Evolutionary conservation across 2,888 invertebrate species (phyloP), one percentile per base, ranked within the genome.

Genomic region (Agrochola litura): DNA sequence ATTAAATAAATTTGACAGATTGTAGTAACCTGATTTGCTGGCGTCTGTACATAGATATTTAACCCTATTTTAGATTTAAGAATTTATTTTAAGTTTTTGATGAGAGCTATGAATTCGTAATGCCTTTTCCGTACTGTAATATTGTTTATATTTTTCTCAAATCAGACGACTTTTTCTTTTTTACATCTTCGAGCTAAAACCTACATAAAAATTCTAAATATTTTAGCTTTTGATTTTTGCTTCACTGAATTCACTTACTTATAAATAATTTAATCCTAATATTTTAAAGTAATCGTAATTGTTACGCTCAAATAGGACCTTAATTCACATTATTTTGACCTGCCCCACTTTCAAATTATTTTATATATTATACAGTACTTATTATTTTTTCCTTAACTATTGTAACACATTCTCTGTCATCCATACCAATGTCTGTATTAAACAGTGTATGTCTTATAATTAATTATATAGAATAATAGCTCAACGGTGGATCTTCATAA

Each of bases 361-460:
- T 61, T 69, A 30, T 56, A 79, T 77, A 79, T 30, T 77, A 4
- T 79, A 77, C 77, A 77, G 14, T 14, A 52, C 72, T 77, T 77
- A 49, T 79, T 43, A 41, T 41, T 58, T 71, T 77, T 49, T 58
- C 49, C 72, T 79, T 79, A 77, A 49, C 41, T 79, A 77, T 64
- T 63, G 70, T 6, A 56, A 58, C 41, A 64, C 71, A 79, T 71
- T 37, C 37, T 77, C 61, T 30, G 54, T 63, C 77, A 68, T 60
- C 77, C 60, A 68, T 58, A 70, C 56, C 19, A 37, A n/a, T 41
- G 9, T 30, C 69, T 70, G 63, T 78, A 25, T 56, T 64, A 49
- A 41, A 49, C 79, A 78, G 41, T 54, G 54, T 64, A 16, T 54
- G 56, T 30, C n/a, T 46, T 54, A 54, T 49, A 49, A 49, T 37